Conservation (phyloP, 2,888 invertebrate species). For the Himalopsyche kuldschensis region DNA sequence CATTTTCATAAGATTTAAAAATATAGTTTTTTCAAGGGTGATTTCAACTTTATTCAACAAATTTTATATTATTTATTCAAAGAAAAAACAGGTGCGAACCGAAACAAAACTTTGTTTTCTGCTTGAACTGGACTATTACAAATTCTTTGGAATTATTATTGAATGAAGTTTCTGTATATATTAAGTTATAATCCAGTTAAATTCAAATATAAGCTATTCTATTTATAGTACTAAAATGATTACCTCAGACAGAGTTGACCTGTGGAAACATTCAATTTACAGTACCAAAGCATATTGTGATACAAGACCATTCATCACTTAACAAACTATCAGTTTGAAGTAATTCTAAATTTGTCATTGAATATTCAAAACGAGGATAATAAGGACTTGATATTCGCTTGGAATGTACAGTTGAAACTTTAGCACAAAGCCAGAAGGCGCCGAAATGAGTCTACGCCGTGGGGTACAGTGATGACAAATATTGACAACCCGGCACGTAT, state of each 20-base stretch:
- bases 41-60: too few species aligned
- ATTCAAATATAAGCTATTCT: background rate
- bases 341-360: background rate
- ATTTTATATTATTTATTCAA: too few species aligned
- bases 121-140: too few species aligned
- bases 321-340: background rate
- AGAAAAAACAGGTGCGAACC: too few species aligned
- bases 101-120: too few species aligned
- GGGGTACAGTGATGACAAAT: background rate
- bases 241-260: background rate
- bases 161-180: too few species aligned
- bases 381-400: background rate
- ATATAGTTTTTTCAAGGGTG: too few species aligned
- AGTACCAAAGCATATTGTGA: background rate
- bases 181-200: background rate
- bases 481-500: background rate
- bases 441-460: background rate
- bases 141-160: too few species aligned
- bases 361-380: background rate
- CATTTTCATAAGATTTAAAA: too few species aligned
- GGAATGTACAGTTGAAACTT: background rate
- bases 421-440: background rate
- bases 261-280: background rate
- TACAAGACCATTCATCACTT: background rate
- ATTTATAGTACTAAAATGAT: background rate